Conservation (phyloP, 2,113 vertebrate genomes). For the Camelus bactrianus region DNA sequence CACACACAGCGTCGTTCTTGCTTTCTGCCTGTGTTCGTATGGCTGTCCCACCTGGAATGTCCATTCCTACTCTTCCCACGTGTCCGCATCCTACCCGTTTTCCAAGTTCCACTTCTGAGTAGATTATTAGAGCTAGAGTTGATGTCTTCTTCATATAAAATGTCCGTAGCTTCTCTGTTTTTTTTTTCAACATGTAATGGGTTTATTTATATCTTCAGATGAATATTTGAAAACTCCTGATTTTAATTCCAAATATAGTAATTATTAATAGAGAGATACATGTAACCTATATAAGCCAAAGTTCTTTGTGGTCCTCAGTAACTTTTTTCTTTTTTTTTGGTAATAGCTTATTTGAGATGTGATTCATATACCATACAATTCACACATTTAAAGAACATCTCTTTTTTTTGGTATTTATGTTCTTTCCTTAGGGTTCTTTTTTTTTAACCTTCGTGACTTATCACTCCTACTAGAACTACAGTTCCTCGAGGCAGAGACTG, state of each 20-base stretch:
- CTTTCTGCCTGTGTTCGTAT: neutral
- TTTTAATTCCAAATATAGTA: neutral
- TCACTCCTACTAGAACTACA: neutral
- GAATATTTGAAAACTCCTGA: neutral
- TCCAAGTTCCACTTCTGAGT: neutral
- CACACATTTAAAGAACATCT: neutral
- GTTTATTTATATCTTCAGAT: conserved; percentile 30
- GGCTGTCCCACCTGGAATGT: neutral
- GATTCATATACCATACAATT: neutral
- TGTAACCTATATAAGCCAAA: neutral
- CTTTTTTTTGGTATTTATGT: neutral
- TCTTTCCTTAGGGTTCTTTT: neutral
- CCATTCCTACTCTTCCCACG: neutral
- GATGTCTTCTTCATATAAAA: neutral
- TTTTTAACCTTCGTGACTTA: neutral
- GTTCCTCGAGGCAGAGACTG: neutral
- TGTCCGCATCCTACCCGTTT: neutral
- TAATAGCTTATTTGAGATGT: neutral
- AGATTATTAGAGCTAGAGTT: neutral
- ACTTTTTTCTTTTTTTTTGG: neutral
- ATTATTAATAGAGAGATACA: neutral
- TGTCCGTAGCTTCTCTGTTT: neutral
- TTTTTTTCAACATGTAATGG: neutral
- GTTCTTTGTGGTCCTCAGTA: neutral
- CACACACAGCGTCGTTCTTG: neutral